Base-by-base conservation (phyloP, 2,113 vertebrate species). In the Oreotrochilus melanogaster region DNA sequence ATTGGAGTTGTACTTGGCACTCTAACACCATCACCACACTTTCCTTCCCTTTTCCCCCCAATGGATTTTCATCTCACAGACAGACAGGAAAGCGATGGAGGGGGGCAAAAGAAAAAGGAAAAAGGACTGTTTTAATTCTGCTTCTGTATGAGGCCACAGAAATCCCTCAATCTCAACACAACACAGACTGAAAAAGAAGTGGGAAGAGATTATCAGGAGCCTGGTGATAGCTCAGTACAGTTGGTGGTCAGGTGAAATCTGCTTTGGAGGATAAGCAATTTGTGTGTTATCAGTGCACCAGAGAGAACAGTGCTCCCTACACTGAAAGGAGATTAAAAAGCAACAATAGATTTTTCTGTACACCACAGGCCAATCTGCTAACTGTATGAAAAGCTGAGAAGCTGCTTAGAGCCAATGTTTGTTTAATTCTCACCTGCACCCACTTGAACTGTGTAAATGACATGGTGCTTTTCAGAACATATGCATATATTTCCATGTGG, bases 211-310 rank as follows among this genome's bases (percentile, higher is more conserved):
- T 92, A 96, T 67, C 81, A 75, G 78, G 30, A 74, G 22, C 42
- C 58, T 92, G 94, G 81, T 61, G 82, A 83, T 57, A 94, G 69
- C 5, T 12, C 35, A 89, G 53, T 92, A 72, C 66, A 53, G 84
- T 50, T 6, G 30, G 88, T 79, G 88, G 81, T 80, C 86, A 96
- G 96, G 93, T 92, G 82, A 94, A 86, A 84, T 54, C 90, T 95
- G 95, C 86, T 94, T 78, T 82, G 69, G 87, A 74, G 96, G 88
- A 96, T 97, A 95, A 97, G 94, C 88, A 97, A 97, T 97, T 95
- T 95, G 84, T 86, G 80, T 97, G 88, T 97, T 97, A 97, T 97
- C 95, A 95, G 90, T 4, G 6, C 70, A 67, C 78, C 42, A 70
- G 85, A 80, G 80, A 88, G 93, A 96, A 86, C 93, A 91, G 91